These are phyloP conservation scores for Syngnathus floridae DNA, from an alignment of 2,113 vertebrate species.

Conservation along the genomic window DNA sequence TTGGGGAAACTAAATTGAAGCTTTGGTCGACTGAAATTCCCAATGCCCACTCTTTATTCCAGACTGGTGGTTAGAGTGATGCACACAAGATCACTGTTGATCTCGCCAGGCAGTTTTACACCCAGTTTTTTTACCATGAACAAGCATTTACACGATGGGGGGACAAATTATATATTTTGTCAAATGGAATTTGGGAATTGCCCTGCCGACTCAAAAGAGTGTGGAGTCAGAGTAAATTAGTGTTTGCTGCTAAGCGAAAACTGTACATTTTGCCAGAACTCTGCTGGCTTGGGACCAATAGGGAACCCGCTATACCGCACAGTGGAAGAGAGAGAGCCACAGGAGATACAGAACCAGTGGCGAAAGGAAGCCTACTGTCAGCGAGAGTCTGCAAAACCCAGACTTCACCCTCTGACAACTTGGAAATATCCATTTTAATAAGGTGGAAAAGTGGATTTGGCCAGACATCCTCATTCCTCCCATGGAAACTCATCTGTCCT, in stretches of 20 bases:
- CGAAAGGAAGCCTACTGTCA: slow-evolving; percentile 61
- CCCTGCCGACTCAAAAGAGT: slow-evolving; percentile 58
- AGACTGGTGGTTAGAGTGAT: slow-evolving; percentile 53
- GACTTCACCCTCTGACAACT: slow-evolving; percentile 72
- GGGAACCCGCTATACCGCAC: slow-evolving; percentile 52
- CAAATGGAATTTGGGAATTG: slow-evolving; percentile 69
- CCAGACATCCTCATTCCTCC: slow-evolving; percentile 68
- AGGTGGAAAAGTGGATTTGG: slow-evolving; percentile 71
- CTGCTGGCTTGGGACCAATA: slow-evolving; percentile 42
- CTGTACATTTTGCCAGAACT: slow-evolving; percentile 52
- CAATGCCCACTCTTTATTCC: slow-evolving; percentile 55
- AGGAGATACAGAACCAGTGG: slow-evolving; percentile 52
- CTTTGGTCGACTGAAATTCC: slow-evolving; percentile 56
- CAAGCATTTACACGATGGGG: slow-evolving; percentile 69
- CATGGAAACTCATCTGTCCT: slow-evolving; percentile 70
- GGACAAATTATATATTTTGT: slow-evolving; percentile 77
- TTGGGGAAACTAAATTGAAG: slow-evolving; percentile 61
- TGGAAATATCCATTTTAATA: slow-evolving; percentile 75
- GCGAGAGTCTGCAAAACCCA: slow-evolving; percentile 64
- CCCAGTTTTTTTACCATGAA: slow-evolving; percentile 70
- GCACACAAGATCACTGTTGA: slow-evolving; percentile 57
- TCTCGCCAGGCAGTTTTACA: slow-evolving; percentile 66
- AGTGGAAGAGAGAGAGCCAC: slow-evolving; percentile 32
- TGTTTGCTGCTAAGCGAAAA: slow-evolving; percentile 61
- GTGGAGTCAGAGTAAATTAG: slow-evolving; percentile 73